Base-by-base conservation (phyloP, 2,113 vertebrate species). In the Laticauda laticaudata region DNA sequence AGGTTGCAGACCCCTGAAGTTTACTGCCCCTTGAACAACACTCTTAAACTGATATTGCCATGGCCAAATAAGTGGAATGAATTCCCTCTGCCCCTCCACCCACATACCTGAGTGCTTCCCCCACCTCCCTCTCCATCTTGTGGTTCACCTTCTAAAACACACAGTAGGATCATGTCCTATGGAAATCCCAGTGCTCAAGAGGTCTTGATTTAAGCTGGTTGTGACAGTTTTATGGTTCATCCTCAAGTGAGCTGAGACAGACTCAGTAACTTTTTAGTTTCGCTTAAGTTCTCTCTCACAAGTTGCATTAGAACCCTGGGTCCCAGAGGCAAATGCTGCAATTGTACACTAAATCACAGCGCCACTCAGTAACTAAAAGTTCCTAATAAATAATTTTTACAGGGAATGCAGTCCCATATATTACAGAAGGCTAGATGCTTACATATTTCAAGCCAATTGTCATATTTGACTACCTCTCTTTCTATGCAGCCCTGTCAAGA, bases 381-480 rank as follows among this genome's bases (percentile, higher is more conserved):
- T 96, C 95, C 97, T 92, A 96, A 97, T 97, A 97, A 97, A 97
- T 97, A 97, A 97, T 97, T 97, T 97, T 97, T 97, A 97, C 96
- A 96, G 96, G 96, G 96, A 97, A 97, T 96, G 92, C 96, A 97
- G 97, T 96, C 96, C 96, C 97, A 97, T 97, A 97, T 96, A 97
- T 97, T 97, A 97, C 93, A 85, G 93, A 96, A 96, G 96, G 95
- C 95, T 96, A 94, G 96, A 23, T 57, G 95, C 96, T 96, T 95
- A 96, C 96, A 97, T 97, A 97, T 97, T 97, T 96, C 96, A 97
- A 94, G 89, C 93, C 94, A 59, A 95, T 96, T 97, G 95, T 97
- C 97, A 97, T 97, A 97, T 97, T 94, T 94, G 96, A 96, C 97
- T 96, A 94, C 93, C 94, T 96, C 23, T 89, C 93, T 93, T 92